These are phyloP conservation scores for Anguilla pacifica DNA, from an alignment of 2,797 vertebrate species.

Conservation along the genomic window DNA sequence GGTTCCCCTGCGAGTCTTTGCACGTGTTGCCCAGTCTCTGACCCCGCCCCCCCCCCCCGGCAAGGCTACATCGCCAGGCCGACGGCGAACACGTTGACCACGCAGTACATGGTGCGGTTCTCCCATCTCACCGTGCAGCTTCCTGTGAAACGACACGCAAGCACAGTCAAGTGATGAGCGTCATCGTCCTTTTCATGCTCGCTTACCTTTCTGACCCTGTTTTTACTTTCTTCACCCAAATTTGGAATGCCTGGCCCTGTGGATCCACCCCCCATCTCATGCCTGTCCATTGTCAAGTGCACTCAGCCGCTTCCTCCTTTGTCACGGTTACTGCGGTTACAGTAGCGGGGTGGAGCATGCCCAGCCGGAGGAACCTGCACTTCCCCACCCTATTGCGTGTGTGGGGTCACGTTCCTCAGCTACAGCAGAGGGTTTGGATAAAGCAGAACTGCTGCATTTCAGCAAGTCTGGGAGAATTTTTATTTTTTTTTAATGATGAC, in stretches of 20 bases:
- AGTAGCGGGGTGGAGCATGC: too few relatives aligned
- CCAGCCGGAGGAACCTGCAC: not conserved
- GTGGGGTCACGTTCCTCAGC: not conserved
- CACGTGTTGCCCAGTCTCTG: slow-evolving; percentile 20
- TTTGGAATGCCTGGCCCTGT: too few relatives aligned
- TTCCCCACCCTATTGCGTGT: not conserved
- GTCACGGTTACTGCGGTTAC: not conserved
- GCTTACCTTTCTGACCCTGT: too few relatives aligned
- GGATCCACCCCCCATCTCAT: not conserved
- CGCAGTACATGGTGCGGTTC: slow-evolving; percentile 95
- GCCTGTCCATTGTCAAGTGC: too few relatives aligned
- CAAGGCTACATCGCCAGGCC: slow-evolving; percentile 69
- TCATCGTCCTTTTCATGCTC: too few relatives aligned
- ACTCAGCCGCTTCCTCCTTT: too few relatives aligned
- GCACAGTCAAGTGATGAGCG: too few relatives aligned
- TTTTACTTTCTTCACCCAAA: too few relatives aligned
- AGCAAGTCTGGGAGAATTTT: too few relatives aligned
- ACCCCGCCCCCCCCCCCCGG: slow-evolving; percentile 40
- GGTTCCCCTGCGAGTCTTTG: slow-evolving; percentile 36
- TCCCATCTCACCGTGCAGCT: slow-evolving; percentile 94
- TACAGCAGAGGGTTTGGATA: not conserved
- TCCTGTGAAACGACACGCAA: slow-evolving; percentile 68
- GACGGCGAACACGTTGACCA: slow-evolving; percentile 93
- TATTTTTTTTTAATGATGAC: too few relatives aligned
- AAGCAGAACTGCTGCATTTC: too few relatives aligned